These are phyloP conservation scores for Ornithoptera alexandrae DNA, from an alignment of 2,888 invertebrate genomes.

Conservation along the genomic window DNA sequence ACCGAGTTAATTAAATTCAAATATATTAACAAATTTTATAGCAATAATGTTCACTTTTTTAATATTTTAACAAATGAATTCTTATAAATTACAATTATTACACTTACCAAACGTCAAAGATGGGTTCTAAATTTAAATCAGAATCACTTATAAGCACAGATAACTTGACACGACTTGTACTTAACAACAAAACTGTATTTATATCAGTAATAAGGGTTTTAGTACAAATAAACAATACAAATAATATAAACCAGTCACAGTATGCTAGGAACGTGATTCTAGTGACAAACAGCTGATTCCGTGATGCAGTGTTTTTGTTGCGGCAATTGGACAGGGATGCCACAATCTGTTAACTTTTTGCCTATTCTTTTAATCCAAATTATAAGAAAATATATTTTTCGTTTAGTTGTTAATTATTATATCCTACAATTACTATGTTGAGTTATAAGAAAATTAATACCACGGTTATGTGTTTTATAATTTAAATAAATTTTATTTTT, in stretches of 20 bases:
- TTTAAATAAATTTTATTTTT: too few relatives aligned
- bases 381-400: too few relatives aligned
- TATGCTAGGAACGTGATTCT: neutral
- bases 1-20: too few relatives aligned
- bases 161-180: neutral
- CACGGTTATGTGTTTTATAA: too few relatives aligned
- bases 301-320: constrained; percentile 10
- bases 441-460: too few relatives aligned
- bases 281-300: constrained; percentile 29
- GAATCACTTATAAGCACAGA: constrained; percentile 13
- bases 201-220: constrained; percentile 2
- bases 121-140: constrained; percentile 23
- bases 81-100: neutral
- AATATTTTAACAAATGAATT: neutral
- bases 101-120: constrained; percentile 18
- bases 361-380: neutral
- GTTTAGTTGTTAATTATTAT: too few relatives aligned
- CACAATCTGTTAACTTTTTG: constrained; percentile 1
- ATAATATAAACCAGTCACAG: neutral
- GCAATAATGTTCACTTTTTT: neutral
- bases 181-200: neutral
- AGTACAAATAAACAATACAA: neutral
- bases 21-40: too few relatives aligned
- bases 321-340: constrained; percentile 1
- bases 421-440: too few relatives aligned